These are phyloP conservation scores for Rhagonycha lutea DNA, from an alignment of 2,888 invertebrate genomes.

Conservation along the genomic window DNA sequence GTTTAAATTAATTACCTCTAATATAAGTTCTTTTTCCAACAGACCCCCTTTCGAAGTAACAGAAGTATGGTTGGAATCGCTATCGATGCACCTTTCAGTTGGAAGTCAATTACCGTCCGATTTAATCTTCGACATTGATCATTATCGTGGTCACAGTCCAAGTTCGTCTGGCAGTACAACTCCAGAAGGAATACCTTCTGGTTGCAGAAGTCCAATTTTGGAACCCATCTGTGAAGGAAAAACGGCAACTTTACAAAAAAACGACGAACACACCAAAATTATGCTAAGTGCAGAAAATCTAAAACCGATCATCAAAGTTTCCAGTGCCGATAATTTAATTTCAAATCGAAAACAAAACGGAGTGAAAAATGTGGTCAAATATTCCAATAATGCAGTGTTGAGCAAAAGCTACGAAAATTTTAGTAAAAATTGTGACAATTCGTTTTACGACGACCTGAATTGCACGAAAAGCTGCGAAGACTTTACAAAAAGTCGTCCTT, in stretches of 20 bases:
- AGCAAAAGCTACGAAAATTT: conserved; percentile 38
- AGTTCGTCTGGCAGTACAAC: conserved; percentile 65
- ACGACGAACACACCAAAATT: conserved; percentile 22
- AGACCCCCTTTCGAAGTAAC: conserved; percentile 90
- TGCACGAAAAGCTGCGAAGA: conserved; percentile 44
- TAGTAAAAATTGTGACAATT: conserved; percentile 16
- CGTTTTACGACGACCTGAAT: conserved; percentile 26
- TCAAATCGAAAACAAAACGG: conserved; percentile 18
- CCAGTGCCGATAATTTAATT: conserved; percentile 41
- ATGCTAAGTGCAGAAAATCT: conserved; percentile 40
- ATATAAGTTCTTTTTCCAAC: conserved; percentile 26
- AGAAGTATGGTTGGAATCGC: conserved; percentile 84
- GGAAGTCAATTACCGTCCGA: conserved; percentile 67
- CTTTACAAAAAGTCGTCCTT: conserved; percentile 15
- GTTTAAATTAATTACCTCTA: background rate
- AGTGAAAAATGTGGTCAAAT: conserved; percentile 41
- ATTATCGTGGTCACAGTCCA: conserved; percentile 66
- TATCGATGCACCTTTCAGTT: conserved; percentile 72
- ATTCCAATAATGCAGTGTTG: conserved; percentile 35
- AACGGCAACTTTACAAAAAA: conserved; percentile 20
- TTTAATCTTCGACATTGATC: conserved; percentile 74
- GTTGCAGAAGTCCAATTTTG: conserved; percentile 56
- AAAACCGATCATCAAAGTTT: conserved; percentile 43
- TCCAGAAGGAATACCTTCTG: conserved; percentile 59
- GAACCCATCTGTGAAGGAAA: conserved; percentile 62